A percentile compares a stretch with the other conserved stretches of the same genome.
phyloP scores from a whole-genome alignment of 2,888 invertebrate genomes.

The Clivina fossor region DNA sequence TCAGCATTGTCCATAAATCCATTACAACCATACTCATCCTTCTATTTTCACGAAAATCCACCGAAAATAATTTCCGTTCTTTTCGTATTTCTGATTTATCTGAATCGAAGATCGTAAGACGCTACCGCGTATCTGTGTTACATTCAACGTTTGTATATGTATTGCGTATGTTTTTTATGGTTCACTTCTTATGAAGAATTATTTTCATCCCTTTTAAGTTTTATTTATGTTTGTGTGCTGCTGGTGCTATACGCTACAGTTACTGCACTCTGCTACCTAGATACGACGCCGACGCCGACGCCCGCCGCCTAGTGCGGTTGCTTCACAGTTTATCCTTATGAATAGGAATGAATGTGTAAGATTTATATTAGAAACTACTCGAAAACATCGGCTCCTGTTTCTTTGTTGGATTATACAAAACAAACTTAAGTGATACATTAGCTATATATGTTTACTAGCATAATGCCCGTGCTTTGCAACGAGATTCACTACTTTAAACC shows the following conservation, averaged over 20 bases:
- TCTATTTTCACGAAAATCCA: background rate
- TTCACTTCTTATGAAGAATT: constrained; percentile 32
- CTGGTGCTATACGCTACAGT: constrained; percentile 2
- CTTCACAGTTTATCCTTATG: constrained; percentile 21
- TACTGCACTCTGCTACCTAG: constrained; percentile 3
- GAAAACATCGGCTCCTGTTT: too few relatives aligned
- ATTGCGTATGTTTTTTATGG: constrained; percentile 9
- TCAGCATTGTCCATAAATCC: too few relatives aligned
- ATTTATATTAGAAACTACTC: constrained; percentile 10
- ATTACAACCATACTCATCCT: too few relatives aligned
- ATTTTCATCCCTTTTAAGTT: constrained; percentile 34
- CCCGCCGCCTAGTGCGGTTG: background rate
- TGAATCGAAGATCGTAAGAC: constrained; percentile 1
- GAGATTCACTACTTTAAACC: too few relatives aligned
- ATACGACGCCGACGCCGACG: constrained; percentile 6
- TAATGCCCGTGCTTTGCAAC: too few relatives aligned
- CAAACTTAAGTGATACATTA: too few relatives aligned
- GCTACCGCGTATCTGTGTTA: constrained; percentile 5
- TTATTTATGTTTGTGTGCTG: constrained; percentile 25
- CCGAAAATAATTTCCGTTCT: background rate
- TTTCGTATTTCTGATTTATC: constrained; percentile 11
- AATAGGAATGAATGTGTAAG: constrained; percentile 27
- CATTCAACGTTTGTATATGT: too few relatives aligned
- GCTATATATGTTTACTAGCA: too few relatives aligned
- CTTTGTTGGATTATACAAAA: too few relatives aligned